phyloP scores from a whole-genome alignment of 2,797 vertebrate species.

The Sebastes taczanowskii region DNA sequence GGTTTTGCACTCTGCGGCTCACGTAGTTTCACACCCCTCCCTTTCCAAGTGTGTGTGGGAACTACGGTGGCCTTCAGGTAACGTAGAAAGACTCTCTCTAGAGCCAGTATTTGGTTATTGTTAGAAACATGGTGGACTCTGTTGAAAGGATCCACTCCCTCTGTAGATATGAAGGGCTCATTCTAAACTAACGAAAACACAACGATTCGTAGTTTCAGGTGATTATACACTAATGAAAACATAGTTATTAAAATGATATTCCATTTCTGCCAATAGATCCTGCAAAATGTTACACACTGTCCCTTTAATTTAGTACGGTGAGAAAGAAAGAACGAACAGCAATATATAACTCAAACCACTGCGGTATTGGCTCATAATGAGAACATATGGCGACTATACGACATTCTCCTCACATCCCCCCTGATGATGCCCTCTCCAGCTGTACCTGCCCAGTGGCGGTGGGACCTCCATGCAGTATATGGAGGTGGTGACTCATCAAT shows the following conservation, averaged over 20 bases:
- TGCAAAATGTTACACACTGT: background rate
- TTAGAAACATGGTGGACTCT: too few relatives aligned
- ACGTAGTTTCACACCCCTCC: too few relatives aligned
- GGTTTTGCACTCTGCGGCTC: too few relatives aligned
- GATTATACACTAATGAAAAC: background rate
- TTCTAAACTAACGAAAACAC: too few relatives aligned
- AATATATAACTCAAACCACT: constrained; percentile 43
- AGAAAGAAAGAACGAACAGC: background rate
- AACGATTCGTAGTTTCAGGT: too few relatives aligned
- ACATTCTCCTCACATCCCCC: constrained; percentile 13
- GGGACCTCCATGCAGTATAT: background rate
- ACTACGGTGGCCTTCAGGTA: too few relatives aligned
- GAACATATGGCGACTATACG: constrained; percentile 37
- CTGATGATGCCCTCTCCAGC: constrained; percentile 60
- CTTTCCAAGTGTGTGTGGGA: too few relatives aligned
- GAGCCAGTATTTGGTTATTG: too few relatives aligned
- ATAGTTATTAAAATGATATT: background rate
- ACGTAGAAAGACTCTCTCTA: too few relatives aligned
- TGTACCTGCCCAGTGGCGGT: constrained; percentile 55
- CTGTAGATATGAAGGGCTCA: too few relatives aligned
- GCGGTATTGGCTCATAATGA: constrained; percentile 21
- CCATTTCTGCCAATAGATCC: background rate
- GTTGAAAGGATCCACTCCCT: too few relatives aligned
- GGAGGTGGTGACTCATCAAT: constrained; percentile 41
- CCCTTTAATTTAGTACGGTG: background rate